Evolutionary conservation across 2,888 invertebrate species (phyloP), one percentile per base, ranked within the genome.

Genomic region (Palloptera scutellata): DNA sequence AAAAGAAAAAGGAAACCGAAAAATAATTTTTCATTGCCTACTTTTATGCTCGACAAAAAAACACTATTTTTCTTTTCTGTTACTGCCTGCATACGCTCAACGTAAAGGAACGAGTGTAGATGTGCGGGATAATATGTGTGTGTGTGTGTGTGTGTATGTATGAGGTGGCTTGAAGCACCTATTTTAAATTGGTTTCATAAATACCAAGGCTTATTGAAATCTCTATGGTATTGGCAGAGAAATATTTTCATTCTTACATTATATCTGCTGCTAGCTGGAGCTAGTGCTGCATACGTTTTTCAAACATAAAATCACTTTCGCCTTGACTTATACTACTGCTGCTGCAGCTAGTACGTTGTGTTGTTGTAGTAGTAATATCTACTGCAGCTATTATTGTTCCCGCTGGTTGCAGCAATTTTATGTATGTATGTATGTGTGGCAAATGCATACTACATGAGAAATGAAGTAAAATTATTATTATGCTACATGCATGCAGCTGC

Each of bases 141-240:
- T 48, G 11, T 48, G 30, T 30, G 6, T 48, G 13, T 48, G 48
- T 13, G 13, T 15, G 15, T 48, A 5, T 48, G 48, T 15, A 11
- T n/a, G 48, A 20, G n/a, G 43, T 13, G n/a, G 61, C 61, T 12
- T 17, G 10, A 45, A 13, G 41, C 61, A 15, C 61, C 61, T 11
- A 61, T 53, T 52, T 40, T 61, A 61, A 61, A 61, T 61, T 61
- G 61, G 61, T 52, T 61, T 61, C 61, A 61, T 61, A 61, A 61
- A 61, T 53, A 61, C 61, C 61, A 61, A 61, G 53, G 61, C 61
- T 61, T 61, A 53, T 61, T 61, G 61, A 52, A 61, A 61, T 61
- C 61, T 52, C 52, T 17, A 30, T 9, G 61, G 61, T 61, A 61
- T 61, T 61, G 6, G 30, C n/a, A 20, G 13, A 60, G 53, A 52